These are phyloP conservation scores for Perognathus longimembris DNA, from an alignment of 2,113 vertebrate genomes.

Conservation along the genomic window DNA sequence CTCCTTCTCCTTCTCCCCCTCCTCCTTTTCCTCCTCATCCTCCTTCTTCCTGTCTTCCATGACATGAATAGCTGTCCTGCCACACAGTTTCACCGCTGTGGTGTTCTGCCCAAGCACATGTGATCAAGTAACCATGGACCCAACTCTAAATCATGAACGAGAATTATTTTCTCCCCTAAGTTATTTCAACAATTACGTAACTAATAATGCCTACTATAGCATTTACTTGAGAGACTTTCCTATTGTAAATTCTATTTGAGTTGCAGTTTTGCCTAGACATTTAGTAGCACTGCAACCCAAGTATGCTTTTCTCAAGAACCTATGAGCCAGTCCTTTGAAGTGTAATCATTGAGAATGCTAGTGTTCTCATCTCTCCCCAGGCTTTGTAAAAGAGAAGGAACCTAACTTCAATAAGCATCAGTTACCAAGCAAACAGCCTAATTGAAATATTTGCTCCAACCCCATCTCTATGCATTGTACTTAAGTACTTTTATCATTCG, in stretches of 20 bases:
- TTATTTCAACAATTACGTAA: neutral
- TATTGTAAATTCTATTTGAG: conserved; percentile 9
- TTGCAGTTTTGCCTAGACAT: neutral
- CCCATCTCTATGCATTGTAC: neutral
- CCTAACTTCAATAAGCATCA: neutral
- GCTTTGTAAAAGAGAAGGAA: neutral
- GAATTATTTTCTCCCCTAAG: too few relatives aligned
- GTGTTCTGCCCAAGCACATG: too few relatives aligned
- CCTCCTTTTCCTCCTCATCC: too few relatives aligned
- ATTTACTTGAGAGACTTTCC: neutral
- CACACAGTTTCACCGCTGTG: too few relatives aligned
- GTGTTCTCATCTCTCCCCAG: neutral
- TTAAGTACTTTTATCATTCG: neutral
- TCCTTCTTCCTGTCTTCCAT: too few relatives aligned
- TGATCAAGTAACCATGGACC: too few relatives aligned
- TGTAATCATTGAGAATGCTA: neutral
- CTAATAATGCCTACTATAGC: neutral
- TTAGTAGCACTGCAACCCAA: neutral
- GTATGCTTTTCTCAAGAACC: neutral
- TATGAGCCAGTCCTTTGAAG: conserved; percentile 2
- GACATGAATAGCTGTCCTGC: too few relatives aligned
- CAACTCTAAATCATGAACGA: too few relatives aligned
- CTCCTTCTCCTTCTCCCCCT: too few relatives aligned
- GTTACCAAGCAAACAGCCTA: neutral
- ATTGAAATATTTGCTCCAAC: too few relatives aligned